phyloP scores from a whole-genome alignment of 2,888 invertebrate species.

The Helobdella robusta region DNA sequence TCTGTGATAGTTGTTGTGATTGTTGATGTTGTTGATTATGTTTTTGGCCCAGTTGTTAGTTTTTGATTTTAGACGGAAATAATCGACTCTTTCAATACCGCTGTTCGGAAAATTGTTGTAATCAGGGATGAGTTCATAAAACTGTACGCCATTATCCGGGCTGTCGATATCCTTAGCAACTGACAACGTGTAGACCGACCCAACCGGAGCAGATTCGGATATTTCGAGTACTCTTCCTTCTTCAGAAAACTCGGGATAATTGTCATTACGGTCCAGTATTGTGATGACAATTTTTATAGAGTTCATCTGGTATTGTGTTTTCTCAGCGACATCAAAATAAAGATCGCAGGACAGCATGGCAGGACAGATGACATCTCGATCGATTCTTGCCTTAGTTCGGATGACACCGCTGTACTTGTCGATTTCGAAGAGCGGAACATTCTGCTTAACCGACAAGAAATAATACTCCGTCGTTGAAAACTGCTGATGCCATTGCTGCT shows the following conservation, averaged over 20 bases:
- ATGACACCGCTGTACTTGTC: constrained; percentile 25
- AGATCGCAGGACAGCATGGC: constrained; percentile 23
- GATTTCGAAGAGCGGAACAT: too few relatives aligned
- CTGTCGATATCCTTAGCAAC: constrained; percentile 27
- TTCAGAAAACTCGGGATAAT: constrained; percentile 26
- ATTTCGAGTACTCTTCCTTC: constrained; percentile 17
- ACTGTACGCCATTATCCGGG: constrained; percentile 25
- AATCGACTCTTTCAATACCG: too few relatives aligned
- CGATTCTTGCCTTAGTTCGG: constrained; percentile 22
- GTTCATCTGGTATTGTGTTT: constrained; percentile 4
- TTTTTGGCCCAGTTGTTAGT: not conserved
- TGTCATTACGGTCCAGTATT: constrained; percentile 31
- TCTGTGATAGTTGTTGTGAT: not conserved
- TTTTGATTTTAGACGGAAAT: not conserved
- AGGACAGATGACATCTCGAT: constrained; percentile 29
- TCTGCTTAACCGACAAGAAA: too few relatives aligned
- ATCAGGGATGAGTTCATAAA: constrained; percentile 24
- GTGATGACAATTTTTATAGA: constrained; percentile 24
- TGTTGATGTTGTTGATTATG: not conserved
- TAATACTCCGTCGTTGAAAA: too few relatives aligned
- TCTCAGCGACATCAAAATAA: constrained; percentile 24
- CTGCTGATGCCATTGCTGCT: too few relatives aligned
- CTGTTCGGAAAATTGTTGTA: not conserved
- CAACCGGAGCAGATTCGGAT: constrained; percentile 23
- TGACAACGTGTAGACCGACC: constrained; percentile 22